These are phyloP conservation scores for Psilanteris sp. DNA, from an alignment of 1,140 invertebrate species.

Conservation along the genomic window DNA sequence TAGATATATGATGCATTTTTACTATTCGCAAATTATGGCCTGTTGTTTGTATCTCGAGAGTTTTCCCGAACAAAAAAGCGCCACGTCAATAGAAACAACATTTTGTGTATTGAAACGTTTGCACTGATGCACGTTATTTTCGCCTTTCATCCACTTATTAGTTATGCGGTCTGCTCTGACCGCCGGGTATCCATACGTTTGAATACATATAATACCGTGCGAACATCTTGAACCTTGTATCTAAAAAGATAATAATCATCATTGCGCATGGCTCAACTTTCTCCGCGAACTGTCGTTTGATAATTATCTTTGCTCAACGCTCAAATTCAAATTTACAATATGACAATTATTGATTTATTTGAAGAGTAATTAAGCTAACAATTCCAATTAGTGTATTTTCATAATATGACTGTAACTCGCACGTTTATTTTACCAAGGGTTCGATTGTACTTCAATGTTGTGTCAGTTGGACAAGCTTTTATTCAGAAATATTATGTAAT, in stretches of 20 bases:
- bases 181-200: slow-evolving; percentile 42
- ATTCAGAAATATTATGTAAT: too few relatives aligned
- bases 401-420: too few relatives aligned
- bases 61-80: slow-evolving; percentile 9
- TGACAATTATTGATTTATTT: slow-evolving; percentile 30
- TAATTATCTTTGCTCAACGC: slow-evolving; percentile 31
- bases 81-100: slow-evolving; percentile 7
- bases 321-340: slow-evolving; percentile 27
- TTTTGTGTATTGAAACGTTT: slow-evolving; percentile 39
- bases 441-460: too few relatives aligned
- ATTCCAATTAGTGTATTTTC: too few relatives aligned
- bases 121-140: slow-evolving; percentile 45
- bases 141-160: slow-evolving; percentile 54
- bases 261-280: slow-evolving; percentile 43
- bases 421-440: too few relatives aligned
- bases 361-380: slow-evolving; percentile 19
- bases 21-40: slow-evolving; percentile 18
- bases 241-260: slow-evolving; percentile 55
- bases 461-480: too few relatives aligned
- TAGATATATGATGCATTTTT: slow-evolving; percentile 26
- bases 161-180: slow-evolving; percentile 49
- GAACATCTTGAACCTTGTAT: slow-evolving; percentile 65
- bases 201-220: slow-evolving; percentile 61
- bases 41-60: slow-evolving; percentile 6
- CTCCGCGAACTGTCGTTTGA: slow-evolving; percentile 44